Base-by-base conservation (phyloP, 1,140 invertebrate genomes). In the Scaptomyza hsui region DNA sequence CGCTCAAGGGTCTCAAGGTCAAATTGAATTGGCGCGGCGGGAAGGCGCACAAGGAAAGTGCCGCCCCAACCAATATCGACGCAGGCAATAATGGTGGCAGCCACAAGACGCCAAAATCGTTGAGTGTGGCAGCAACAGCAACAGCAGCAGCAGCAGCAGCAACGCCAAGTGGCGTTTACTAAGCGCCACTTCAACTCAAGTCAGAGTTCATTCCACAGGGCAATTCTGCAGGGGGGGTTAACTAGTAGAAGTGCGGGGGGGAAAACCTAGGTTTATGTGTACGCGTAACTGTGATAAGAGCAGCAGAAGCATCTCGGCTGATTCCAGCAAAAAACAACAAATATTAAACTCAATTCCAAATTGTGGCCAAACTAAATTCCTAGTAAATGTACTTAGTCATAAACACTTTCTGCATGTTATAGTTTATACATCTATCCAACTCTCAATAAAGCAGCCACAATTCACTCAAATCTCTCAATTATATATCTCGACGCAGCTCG, bases 21-120 rank as follows among this genome's bases (percentile, higher is more conserved):
- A 89, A 88, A 75, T 86, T 90, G 57, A 82, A 76, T 72, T 90
- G 89, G 89, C 83, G 83, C 15, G 60, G 57, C 81, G 60, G 57
- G 81, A 77, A 59, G 7, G 26, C 26, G 67, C 81, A 63, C 42
- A 85, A 78, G 44, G 48, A 53, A n/a, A 19, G 35, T 35, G 47
- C 56, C 61, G 26, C 26, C 19, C 4, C 19, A 21, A 4, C 19
- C 26, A 29, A 6, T 29, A 69, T 48, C 59, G 32, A 48, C n/a
- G 39, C 32, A 35, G 37, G 3, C 39, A 24, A 35, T 44, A 18
- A 59, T 37, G 57, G 13, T 37, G 52, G 18, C 19, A 10, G 10
- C 41, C 37, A 44, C 21, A 59, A 57, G 45, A 21, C 19, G 61
- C 53, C 6, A 1, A 29, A 29, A 7, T 29, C 21, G 15, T 32